A percentile compares a stretch with the other conserved stretches of the same genome.
Conservation (phyloP, 2,113 vertebrate species). For the Prionailurus bengalensis region DNA sequence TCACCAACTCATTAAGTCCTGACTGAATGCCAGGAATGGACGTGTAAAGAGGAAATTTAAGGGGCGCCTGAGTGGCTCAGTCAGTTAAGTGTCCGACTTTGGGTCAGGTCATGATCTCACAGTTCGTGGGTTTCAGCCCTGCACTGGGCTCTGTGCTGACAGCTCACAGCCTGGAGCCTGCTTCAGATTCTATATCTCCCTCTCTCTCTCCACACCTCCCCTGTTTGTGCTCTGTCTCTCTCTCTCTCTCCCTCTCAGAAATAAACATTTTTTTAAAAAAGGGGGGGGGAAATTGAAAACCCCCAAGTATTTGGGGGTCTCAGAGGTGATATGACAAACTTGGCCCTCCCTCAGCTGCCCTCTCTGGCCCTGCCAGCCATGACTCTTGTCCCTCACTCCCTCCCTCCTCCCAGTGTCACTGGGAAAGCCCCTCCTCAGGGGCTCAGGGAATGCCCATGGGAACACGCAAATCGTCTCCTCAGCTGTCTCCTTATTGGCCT, state of each 20-base stretch:
- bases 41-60: background rate
- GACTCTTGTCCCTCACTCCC: background rate
- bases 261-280: no score
- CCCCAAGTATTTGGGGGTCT: background rate
- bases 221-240: no score
- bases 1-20: background rate
- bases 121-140: no score
- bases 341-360: background rate
- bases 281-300: background rate
- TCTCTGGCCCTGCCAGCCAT: background rate
- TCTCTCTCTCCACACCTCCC: no score
- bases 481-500: background rate
- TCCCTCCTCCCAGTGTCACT: background rate
- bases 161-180: no score
- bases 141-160: no score
- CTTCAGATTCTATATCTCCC: no score
- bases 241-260: no score
- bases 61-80: no score
- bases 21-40: background rate
- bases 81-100: no score
- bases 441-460: background rate
- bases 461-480: background rate
- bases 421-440: background rate
- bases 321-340: background rate
- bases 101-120: no score